A percentile compares a stretch with the other conserved stretches of the same genome.
Conservation (phyloP, 37 sponge, comb jelly and placozoan species). For the Agelas oroides region DNA sequence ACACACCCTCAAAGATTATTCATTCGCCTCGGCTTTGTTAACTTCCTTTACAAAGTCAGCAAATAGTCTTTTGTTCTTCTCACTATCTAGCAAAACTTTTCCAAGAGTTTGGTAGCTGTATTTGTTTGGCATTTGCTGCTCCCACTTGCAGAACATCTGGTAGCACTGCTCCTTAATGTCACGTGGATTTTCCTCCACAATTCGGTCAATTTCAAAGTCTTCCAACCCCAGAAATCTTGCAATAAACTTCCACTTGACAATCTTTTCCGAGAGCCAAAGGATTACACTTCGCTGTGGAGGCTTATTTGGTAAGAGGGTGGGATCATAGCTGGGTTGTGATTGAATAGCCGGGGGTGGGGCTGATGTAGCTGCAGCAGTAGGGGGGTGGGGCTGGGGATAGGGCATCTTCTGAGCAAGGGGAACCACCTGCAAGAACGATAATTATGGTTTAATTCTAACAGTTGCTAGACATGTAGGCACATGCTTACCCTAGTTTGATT, state of each 20-base stretch:
- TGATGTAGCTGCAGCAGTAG: not conserved
- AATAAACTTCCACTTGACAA: slow-evolving; percentile 63
- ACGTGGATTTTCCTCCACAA: slow-evolving; percentile 18
- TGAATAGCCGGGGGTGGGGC: not conserved
- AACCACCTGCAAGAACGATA: too few relatives aligned
- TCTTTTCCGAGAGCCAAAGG: slow-evolving; percentile 38
- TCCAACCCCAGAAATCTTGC: slow-evolving; percentile 44
- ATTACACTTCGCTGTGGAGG: not conserved
- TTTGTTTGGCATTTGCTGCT: not conserved
- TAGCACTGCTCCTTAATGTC: slow-evolving; percentile 41
- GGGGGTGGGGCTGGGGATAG: not conserved
- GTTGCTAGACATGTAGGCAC: too few relatives aligned
- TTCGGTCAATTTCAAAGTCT: slow-evolving; percentile 25
- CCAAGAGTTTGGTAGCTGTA: slow-evolving; percentile 36
- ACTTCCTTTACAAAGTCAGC: slow-evolving; percentile 18
- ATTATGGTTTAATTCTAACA: too few relatives aligned
- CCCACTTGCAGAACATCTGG: slow-evolving; percentile 52
- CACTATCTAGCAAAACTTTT: slow-evolving; percentile 27
- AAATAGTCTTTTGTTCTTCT: slow-evolving; percentile 33
- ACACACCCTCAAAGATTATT: too few relatives aligned
- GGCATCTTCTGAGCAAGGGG: not conserved
- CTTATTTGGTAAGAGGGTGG: slow-evolving; percentile 20
- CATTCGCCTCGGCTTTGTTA: not conserved
- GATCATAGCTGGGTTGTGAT: not conserved
- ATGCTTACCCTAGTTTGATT: not conserved